Conservation (phyloP, 2,113 vertebrate genomes). For the Bufo bufo region DNA sequence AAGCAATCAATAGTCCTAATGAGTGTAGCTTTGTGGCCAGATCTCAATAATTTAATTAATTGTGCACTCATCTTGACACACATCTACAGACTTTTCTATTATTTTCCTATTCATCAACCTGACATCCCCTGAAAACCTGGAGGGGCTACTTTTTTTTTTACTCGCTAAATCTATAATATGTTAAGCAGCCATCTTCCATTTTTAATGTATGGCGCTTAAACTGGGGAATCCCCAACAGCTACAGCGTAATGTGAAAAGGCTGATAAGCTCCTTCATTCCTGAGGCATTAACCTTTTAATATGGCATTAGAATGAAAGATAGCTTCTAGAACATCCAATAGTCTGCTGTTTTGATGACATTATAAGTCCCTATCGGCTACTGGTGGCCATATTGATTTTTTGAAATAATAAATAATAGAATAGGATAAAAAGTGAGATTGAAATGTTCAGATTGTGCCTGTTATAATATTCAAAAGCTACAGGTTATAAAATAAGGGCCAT, state of each 20-base stretch:
- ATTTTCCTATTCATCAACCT: conserved; percentile 44
- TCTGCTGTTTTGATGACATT: conserved; percentile 29
- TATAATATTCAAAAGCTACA: not conserved
- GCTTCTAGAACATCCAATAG: conserved; percentile 16
- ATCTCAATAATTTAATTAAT: conserved; percentile 27
- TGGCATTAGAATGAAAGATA: conserved; percentile 44
- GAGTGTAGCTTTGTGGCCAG: not conserved
- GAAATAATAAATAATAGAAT: conserved; percentile 9
- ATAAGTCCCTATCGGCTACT: conserved; percentile 21
- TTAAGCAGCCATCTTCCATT: conserved; percentile 24
- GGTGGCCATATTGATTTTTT: conserved; percentile 30
- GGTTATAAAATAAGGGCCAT: not conserved
- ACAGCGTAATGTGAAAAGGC: not conserved
- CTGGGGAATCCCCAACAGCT: conserved; percentile 19
- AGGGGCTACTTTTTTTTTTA: not conserved
- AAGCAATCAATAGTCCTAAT: conserved; percentile 27
- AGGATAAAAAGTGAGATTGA: conserved; percentile 21
- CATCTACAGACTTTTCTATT: conserved; percentile 27
- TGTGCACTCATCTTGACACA: conserved; percentile 22
- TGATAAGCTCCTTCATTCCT: conserved; percentile 29
- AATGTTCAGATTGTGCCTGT: not conserved
- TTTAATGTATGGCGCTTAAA: conserved; percentile 12
- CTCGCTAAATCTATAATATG: conserved; percentile 4
- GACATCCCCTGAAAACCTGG: conserved; percentile 14
- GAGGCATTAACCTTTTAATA: conserved; percentile 45